Conservation (phyloP, 2,797 vertebrate genomes). For the Pangasius djambal region DNA sequence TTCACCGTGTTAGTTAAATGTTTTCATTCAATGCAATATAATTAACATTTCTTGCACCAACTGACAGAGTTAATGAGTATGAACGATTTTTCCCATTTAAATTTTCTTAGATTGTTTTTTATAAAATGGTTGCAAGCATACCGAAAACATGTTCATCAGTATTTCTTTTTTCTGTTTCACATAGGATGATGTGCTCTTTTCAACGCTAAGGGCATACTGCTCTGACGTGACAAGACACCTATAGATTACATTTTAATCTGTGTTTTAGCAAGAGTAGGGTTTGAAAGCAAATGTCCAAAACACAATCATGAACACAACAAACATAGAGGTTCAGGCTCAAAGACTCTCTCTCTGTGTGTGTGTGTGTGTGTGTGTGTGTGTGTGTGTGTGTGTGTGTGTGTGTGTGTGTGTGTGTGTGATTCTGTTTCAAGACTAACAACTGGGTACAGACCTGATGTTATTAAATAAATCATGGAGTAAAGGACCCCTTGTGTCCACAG, state of each 20-base stretch:
- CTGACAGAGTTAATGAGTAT: background rate
- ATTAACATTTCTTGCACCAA: background rate
- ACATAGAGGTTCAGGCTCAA: background rate
- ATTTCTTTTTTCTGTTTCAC: background rate
- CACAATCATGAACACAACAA: background rate
- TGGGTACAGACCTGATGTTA: constrained; percentile 54
- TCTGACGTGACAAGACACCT: background rate
- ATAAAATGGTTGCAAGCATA: background rate
- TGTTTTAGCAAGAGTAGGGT: background rate
- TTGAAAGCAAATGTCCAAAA: background rate
- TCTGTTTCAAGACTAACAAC: constrained; percentile 10
- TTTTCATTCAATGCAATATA: background rate
- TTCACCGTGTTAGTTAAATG: background rate
- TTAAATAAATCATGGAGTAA: constrained; percentile 60
- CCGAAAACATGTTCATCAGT: background rate
- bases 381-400: too few relatives aligned
- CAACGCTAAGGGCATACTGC: background rate
- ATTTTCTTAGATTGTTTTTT: background rate
- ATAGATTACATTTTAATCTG: background rate
- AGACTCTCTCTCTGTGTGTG: background rate
- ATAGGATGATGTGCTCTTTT: background rate
- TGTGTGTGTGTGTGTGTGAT: too few relatives aligned
- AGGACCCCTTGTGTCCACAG: constrained; percentile 49
- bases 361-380: background rate
- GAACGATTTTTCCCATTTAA: background rate